These are phyloP conservation scores for Chlamydotis undulata DNA, from an alignment of 2,113 vertebrate species.

Conservation along the genomic window DNA sequence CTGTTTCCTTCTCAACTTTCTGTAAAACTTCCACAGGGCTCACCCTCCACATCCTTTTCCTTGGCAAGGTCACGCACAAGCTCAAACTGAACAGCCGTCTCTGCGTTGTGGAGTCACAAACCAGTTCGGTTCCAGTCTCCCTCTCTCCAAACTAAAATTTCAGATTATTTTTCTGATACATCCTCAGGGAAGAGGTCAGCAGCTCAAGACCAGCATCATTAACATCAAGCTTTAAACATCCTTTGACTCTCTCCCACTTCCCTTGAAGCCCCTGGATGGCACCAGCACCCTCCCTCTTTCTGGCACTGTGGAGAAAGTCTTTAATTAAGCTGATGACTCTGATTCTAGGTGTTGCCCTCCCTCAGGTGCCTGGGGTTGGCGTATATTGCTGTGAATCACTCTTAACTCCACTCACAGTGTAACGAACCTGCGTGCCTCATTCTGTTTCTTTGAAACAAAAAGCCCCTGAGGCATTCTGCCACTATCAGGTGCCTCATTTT, in stretches of 20 bases:
- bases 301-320: not conserved
- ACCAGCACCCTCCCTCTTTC: not conserved
- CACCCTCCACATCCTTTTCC: not conserved
- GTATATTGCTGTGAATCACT: not conserved
- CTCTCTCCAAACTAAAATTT: not conserved
- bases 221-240: not conserved
- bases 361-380: not conserved
- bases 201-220: not conserved
- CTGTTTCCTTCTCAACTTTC: not conserved
- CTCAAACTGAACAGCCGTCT: not conserved
- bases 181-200: not conserved
- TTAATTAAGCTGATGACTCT: not conserved
- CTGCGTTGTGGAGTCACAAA: not conserved
- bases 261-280: not conserved
- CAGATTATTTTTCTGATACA: not conserved
- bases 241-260: not conserved
- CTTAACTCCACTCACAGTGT: not conserved
- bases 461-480: not conserved
- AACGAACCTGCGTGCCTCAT: not conserved
- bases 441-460: not conserved
- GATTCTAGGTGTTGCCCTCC: not conserved
- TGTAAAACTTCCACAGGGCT: not conserved
- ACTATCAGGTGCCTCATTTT: not conserved
- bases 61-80: not conserved
- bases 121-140: fast-evolving